Conservation (phyloP, 2,797 vertebrate genomes). For the Urosaurus nigricauda region DNA sequence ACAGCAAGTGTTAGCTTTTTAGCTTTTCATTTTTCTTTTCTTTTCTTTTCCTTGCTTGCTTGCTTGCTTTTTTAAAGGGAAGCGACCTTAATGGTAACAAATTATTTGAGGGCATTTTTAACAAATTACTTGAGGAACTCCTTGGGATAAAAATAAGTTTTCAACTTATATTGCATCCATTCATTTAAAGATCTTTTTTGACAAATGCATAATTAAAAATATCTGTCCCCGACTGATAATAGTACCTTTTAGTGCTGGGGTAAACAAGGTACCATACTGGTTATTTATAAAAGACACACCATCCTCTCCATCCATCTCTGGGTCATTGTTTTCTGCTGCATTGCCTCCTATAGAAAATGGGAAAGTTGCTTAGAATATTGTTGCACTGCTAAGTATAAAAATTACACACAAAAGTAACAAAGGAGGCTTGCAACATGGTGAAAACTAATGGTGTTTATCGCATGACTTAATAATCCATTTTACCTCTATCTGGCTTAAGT, state of each 20-base stretch:
- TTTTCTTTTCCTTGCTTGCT: too few species aligned
- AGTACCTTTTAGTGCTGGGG: conserved; percentile 94
- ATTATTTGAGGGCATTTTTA: too few species aligned
- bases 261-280: conserved; percentile 87
- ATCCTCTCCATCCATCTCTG: conserved; percentile 91
- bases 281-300: conserved; percentile 92
- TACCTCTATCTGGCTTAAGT: too few species aligned
- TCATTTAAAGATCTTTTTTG: background rate
- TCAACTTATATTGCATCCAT: too few species aligned
- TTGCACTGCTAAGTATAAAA: conserved; percentile 30
- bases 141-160: too few species aligned
- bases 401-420: background rate
- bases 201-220: conserved; percentile 28
- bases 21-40: too few species aligned
- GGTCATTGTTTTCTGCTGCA: conserved; percentile 87
- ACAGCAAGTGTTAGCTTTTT: too few species aligned
- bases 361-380: conserved; percentile 72
- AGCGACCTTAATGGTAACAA: too few species aligned
- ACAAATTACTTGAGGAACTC: too few species aligned
- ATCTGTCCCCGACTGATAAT: conserved; percentile 25
- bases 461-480: too few species aligned
- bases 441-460: background rate
- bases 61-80: too few species aligned
- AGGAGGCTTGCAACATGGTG: background rate
- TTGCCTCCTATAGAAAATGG: conserved; percentile 88